phyloP scores from a whole-genome alignment of 1,140 invertebrate species.

The Macrobrachium rosenbergii region DNA sequence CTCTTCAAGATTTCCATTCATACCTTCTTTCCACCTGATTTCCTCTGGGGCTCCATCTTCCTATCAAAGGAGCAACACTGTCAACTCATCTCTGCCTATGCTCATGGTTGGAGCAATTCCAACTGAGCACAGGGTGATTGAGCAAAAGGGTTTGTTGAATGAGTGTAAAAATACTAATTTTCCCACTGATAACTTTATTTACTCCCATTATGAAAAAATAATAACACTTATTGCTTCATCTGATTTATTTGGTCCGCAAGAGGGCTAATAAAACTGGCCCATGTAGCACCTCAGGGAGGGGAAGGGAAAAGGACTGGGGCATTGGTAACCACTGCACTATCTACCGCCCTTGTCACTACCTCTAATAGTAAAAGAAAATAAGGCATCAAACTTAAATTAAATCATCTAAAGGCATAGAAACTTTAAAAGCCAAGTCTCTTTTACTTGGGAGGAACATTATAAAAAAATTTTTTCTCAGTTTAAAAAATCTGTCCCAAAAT shows the following conservation, averaged over 20 bases:
- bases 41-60: slow-evolving; percentile 42
- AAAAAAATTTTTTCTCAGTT: too few relatives aligned
- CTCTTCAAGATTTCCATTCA: background rate
- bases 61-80: slow-evolving; percentile 6
- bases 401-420: slow-evolving; percentile 2
- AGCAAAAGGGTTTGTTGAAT: slow-evolving; percentile 41
- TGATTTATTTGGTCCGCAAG: slow-evolving; percentile 64
- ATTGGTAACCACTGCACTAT: slow-evolving; percentile 57
- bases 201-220: slow-evolving; percentile 49
- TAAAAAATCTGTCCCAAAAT: too few relatives aligned
- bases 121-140: slow-evolving; percentile 40
- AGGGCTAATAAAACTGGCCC: slow-evolving; percentile 41
- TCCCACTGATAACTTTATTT: slow-evolving; percentile 45
- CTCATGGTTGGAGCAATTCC: slow-evolving; percentile 2
- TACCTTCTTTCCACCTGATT: slow-evolving; percentile 1
- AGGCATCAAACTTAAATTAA: background rate
- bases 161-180: slow-evolving; percentile 50
- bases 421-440: background rate
- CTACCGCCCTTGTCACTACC: slow-evolving; percentile 21
- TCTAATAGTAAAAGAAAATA: background rate
- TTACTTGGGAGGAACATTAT: too few relatives aligned
- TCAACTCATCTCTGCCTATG: slow-evolving; percentile 41
- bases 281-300: slow-evolving; percentile 26
- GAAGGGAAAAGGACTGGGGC: background rate
- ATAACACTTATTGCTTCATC: slow-evolving; percentile 56